These are phyloP conservation scores for Myrmecophaga tridactyla DNA, from an alignment of 2,113 vertebrate genomes.

Conservation along the genomic window DNA sequence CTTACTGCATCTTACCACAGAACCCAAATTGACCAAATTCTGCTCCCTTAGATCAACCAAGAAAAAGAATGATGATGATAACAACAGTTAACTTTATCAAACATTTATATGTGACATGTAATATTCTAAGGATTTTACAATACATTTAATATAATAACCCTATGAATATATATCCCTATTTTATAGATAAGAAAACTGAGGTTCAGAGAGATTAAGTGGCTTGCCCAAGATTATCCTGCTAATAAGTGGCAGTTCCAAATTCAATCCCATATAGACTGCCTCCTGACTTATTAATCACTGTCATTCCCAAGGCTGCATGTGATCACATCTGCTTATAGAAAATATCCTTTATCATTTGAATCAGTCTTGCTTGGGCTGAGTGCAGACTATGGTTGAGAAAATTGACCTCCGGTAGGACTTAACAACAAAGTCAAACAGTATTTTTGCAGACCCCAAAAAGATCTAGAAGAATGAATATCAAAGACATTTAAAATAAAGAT, in stretches of 20 bases:
- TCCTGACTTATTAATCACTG: not conserved
- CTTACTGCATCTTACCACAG: not conserved
- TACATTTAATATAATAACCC: not conserved
- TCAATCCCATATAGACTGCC: not conserved
- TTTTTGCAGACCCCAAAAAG: not conserved
- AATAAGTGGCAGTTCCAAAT: not conserved
- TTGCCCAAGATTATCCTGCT: not conserved
- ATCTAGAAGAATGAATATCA: not conserved
- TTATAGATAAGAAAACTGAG: not conserved
- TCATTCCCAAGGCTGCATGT: not conserved
- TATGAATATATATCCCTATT: no score
- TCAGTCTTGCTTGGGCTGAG: not conserved
- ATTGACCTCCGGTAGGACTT: not conserved
- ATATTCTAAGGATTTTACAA: not conserved
- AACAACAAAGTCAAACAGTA: not conserved
- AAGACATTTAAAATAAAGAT: not conserved
- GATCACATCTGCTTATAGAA: not conserved
- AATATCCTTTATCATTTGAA: not conserved
- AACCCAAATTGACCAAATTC: not conserved
- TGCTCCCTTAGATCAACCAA: not conserved
- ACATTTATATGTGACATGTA: not conserved
- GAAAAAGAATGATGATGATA: not conserved
- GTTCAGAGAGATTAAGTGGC: not conserved
- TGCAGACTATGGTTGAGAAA: not conserved
- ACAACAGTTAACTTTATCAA: not conserved